Evolutionary conservation across 2,888 invertebrate species (phyloP), one percentile per base, ranked within the genome.

Genomic region (Nasonovia ribisnigri): DNA sequence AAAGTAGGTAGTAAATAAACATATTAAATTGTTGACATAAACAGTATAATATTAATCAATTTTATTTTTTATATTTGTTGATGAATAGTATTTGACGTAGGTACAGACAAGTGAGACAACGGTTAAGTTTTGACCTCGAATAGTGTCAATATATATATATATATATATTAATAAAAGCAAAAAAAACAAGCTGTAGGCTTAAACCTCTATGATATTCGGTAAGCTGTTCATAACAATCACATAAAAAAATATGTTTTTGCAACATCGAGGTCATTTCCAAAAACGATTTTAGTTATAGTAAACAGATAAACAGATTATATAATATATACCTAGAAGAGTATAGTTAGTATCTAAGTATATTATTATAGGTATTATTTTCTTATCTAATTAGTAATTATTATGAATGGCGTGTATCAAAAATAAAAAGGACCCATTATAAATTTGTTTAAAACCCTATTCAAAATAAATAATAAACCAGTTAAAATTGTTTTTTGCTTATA

Each of bases 241-340:
- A 90, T n/a, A 26, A 42, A 84, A 84, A 84, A 91, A 91, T 54
- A 91, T 91, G 91, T 91, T 91, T 84, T 84, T 84, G 43, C 43
- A n/a, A 57, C 43, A 57, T 54, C 51, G 26, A 92, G 92, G 86
- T 60, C 57, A 46, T 60, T 92, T 46, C 60, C 92, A 87, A 92
- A 90, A 90, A 77, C 26, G 36, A 88, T 88, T 51, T 88, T 51
- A 48, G n/a, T 16, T n/a, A 36, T 48, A 20, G 77, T 77, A 20
- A 88, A 88, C 54, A 43, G 48, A 87, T 92, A 86, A 92, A 92
- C 86, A 86, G 46, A 36, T 29, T 51, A 46, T 46, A 90, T 36
- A 26, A 51, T 54, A 54, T 54, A 24, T 24, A n/a, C n/a, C n/a
- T n/a, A 43, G 46, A 89, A 54, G 54, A 54, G 24, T 54, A 54